phyloP scores from a whole-genome alignment of 2,797 vertebrate genomes.

The Delichon dasypus region DNA sequence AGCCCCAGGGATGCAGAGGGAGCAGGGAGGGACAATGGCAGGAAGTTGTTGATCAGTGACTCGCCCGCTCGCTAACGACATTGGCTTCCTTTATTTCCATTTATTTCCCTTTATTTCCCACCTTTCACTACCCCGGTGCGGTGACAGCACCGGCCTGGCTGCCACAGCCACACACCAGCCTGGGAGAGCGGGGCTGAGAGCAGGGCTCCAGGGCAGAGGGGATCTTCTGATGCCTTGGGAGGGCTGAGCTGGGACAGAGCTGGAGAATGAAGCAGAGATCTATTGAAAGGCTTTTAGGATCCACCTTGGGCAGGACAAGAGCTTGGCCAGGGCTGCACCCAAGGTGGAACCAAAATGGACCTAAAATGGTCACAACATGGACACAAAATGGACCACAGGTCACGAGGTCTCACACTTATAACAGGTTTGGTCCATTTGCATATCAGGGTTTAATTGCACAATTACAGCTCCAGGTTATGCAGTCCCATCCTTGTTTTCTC shows the following conservation, averaged over 20 bases:
- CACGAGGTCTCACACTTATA: background rate
- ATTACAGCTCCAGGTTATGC: too few relatives aligned
- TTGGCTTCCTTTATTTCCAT: constrained; percentile 64
- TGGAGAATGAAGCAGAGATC: background rate
- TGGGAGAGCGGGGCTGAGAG: background rate
- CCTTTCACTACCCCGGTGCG: background rate
- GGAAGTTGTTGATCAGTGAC: constrained; percentile 58
- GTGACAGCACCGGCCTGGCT: background rate
- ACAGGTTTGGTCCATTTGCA: background rate
- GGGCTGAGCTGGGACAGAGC: background rate
- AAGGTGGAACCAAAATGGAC: background rate
- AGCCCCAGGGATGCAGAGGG: background rate
- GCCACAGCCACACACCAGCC: background rate
- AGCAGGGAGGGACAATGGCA: constrained; percentile 32
- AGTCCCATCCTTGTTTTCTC: too few relatives aligned
- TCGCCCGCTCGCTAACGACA: background rate
- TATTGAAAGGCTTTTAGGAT: background rate
- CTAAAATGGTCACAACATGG: background rate
- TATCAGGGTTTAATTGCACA: background rate
- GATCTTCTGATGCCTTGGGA: background rate
- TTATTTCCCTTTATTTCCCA: constrained; percentile 67
- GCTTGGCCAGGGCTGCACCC: background rate
- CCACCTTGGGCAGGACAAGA: background rate
- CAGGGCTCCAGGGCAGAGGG: background rate
- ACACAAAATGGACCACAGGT: background rate